Evolutionary conservation across 2,888 invertebrate genomes (phyloP).

Genomic region (Drosophila melanocephala): DNA sequence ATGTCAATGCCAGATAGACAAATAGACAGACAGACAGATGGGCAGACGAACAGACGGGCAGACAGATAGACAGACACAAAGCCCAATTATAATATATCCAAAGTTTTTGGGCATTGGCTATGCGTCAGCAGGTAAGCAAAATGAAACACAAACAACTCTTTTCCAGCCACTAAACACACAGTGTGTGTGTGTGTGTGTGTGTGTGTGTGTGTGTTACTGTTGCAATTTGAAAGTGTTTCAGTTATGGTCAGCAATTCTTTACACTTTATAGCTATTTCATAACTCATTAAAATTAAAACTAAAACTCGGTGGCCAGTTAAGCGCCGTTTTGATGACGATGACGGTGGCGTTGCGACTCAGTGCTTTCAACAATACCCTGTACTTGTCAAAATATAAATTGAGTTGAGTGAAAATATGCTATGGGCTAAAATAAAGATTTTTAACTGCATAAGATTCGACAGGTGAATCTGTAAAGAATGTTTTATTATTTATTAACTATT

Average conservation of each 20-base stretch:
- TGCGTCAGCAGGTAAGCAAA: conserved; percentile 39
- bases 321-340: conserved; percentile 29
- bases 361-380: conserved; percentile 32
- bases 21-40: neutral
- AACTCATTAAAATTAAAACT: conserved; percentile 47
- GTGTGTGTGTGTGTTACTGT: conserved; percentile 7
- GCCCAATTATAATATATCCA: conserved; percentile 43
- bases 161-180: conserved; percentile 15
- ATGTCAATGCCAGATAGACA: conserved; percentile 53
- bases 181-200: neutral
- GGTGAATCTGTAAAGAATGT: neutral
- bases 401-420: neutral
- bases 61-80: conserved; percentile 2
- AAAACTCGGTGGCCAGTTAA: conserved; percentile 34
- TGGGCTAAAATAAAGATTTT: neutral
- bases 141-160: conserved; percentile 27
- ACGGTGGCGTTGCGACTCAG: conserved; percentile 41
- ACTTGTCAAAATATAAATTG: neutral
- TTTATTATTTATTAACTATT: neutral
- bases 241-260: conserved; percentile 43
- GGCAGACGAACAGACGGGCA: neutral
- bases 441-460: neutral
- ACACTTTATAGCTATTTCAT: conserved; percentile 49
- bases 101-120: conserved; percentile 33
- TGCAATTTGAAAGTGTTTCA: conserved; percentile 36